These are phyloP conservation scores for Malurus elegans DNA, from an alignment of 2,113 vertebrate genomes.

Conservation along the genomic window DNA sequence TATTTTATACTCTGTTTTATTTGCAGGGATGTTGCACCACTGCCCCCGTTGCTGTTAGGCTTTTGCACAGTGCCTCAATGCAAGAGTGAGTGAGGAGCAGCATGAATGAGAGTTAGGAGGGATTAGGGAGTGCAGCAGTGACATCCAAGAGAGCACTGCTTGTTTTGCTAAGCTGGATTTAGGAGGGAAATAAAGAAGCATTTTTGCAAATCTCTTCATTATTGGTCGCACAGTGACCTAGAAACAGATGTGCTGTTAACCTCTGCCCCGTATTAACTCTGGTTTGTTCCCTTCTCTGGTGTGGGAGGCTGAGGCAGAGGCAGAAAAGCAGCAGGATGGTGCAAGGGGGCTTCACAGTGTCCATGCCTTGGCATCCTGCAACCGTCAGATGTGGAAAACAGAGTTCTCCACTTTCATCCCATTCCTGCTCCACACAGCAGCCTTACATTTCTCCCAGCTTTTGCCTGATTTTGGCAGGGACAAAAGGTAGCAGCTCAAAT, in stretches of 20 bases:
- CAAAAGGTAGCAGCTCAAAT: neutral
- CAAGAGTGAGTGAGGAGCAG: neutral
- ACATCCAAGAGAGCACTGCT: neutral
- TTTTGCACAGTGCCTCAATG: neutral
- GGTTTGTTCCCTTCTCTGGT: neutral
- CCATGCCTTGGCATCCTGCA: fast-evolving
- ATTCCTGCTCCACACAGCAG: neutral
- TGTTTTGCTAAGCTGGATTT: neutral
- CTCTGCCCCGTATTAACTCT: neutral
- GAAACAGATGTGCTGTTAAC: neutral
- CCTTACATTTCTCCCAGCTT: neutral
- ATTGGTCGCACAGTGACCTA: neutral
- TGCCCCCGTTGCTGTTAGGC: neutral
- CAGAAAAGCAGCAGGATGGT: neutral
- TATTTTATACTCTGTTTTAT: neutral
- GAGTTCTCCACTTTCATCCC: neutral
- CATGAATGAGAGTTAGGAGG: neutral
- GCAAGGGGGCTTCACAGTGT: fast-evolving
- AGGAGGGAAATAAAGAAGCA: neutral
- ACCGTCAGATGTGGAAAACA: fast-evolving
- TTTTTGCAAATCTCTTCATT: constrained; percentile 11
- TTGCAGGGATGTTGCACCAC: neutral
- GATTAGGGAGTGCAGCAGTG: neutral
- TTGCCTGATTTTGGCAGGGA: no score
- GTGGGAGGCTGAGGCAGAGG: neutral